phyloP scores from a whole-genome alignment of 1,140 invertebrate genomes.

The Micrasema longulum region DNA sequence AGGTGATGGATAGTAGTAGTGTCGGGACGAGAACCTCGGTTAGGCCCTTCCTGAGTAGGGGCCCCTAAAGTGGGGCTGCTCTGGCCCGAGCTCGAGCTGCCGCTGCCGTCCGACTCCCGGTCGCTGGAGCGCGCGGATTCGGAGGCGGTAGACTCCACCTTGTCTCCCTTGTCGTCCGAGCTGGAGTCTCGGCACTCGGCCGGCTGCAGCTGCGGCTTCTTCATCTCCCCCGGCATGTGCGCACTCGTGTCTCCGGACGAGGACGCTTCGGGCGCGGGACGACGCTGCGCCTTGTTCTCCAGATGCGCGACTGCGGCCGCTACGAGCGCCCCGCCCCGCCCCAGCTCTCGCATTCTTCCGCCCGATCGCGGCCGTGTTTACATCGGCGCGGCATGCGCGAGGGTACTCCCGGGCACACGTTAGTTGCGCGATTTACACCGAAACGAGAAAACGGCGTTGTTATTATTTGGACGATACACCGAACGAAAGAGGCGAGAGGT shows the following conservation, averaged over 20 bases:
- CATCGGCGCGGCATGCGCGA: conserved; percentile 2
- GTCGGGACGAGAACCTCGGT: conserved; percentile 35
- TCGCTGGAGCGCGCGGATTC: conserved; percentile 40
- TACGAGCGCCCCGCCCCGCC: conserved; percentile 65
- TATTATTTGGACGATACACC: background rate
- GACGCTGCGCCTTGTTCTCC: conserved; percentile 59
- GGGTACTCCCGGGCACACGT: no score
- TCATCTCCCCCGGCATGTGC: conserved; percentile 13
- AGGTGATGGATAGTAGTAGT: conserved; percentile 38
- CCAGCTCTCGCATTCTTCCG: conserved; percentile 45
- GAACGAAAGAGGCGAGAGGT: background rate
- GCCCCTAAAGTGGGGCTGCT: conserved; percentile 24
- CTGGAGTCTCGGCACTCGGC: conserved; percentile 36
- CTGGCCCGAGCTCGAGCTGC: conserved; percentile 20
- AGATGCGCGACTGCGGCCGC: conserved; percentile 65
- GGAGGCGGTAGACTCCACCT: conserved; percentile 39
- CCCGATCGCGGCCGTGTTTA: conserved; percentile 8
- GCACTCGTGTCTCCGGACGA: conserved; percentile 56
- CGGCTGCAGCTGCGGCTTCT: conserved; percentile 19
- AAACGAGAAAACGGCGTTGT: background rate
- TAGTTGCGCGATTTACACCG: no score
- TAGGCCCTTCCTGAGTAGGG: background rate
- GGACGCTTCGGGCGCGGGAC: conserved; percentile 54
- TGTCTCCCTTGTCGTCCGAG: conserved; percentile 34
- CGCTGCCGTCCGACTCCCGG: conserved; percentile 40